Base-by-base conservation (phyloP, 2,888 invertebrate species). In the Danaus chrysippus region DNA sequence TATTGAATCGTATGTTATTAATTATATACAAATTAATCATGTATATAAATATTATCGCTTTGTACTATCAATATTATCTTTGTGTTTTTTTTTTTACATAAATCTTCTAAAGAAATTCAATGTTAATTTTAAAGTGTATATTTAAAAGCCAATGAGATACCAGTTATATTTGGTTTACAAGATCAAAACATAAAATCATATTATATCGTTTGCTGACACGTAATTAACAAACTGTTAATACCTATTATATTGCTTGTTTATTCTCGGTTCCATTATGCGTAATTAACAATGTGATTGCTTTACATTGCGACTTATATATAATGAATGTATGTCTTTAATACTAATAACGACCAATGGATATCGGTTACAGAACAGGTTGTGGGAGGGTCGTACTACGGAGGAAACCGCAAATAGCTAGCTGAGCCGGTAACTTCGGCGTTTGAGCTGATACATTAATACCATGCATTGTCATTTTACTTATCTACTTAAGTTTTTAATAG, bases 381-480 rank as follows among this genome's bases (percentile, higher is more conserved):
- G 62, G 64, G 60, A 53, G 62, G 66, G 56, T 62, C 66, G 66
- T 49, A 53, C 66, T 57, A 59, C 59, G 53, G 61, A 63, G 63
- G 59, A 59, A 63, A 67, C 70, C 72, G 63, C 70, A 68, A 66
- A 71, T 70, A 68, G 70, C 68, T 67, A 59, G 65, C 63, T 65
- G 58, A 70, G 68, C 68, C 64, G 63, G 68, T 66, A 66, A 64
- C 64, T 62, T 68, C 70, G 65, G 52, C 67, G 67, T 67, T 67
- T 60, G 68, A 54, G 60, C 64, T 70, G 71, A 73, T 70, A 68
- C 64, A 71, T 73, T 59, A 70, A 56, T 56, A 56, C 66, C 66
- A 70, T 68, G 70, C 64, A 67, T 70, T 67, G 64, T 70, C 62
- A 68, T 68, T 42, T 62, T 61, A 62, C 66, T 66, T 64, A 68